Evolutionary conservation across 2,113 vertebrate genomes (phyloP), one percentile per base, ranked within the genome.

Genomic region (Phasianus colchicus): DNA sequence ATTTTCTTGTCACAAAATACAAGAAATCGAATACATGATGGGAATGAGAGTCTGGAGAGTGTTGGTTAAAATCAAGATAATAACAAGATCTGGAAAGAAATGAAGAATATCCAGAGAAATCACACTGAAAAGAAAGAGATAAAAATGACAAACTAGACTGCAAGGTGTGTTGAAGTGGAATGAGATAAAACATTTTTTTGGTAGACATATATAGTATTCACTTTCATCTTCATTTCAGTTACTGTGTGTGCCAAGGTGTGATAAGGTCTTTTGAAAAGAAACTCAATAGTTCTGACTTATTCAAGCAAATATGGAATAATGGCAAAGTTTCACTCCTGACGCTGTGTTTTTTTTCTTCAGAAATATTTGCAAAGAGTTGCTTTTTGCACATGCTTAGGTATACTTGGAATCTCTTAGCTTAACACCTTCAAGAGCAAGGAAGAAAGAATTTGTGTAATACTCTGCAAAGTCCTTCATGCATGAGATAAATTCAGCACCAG

Each of bases 401-500:
- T 30, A 70, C 11, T 91, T 95, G 10, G 42, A 60, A 86, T 77
- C 42, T 66, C 38, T 88, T 70, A 69, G 40, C 11, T 70, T 72
- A 67, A 88, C 38, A 88, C 82, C 32, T 91, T 83, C 8, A n/a
- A 66, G 13, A 76, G 11, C 16, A 88, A 71, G 38, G 50, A 86
- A 45, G 55, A 55, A 86, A 48, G 34, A 82, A 79, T 13, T 50
- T 74, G 24, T 86, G 32, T 67, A 64, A 65, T 67, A 58, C 12
- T 25, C 50, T 74, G 86, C 38, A 67, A 93, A 89, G 64, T 42
- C 65, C 64, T 83, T 89, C 86, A 74, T 74, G 92, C 89, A 57
- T 94, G 75, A 92, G 63, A 58, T 27, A 94, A 85, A 85, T 66
- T 88, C 58, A 74, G 34, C 67, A 85, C 73, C 84, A 74, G 89